Evolutionary conservation across 2,888 invertebrate species (phyloP).

Genomic region (Laothoe populi): DNA sequence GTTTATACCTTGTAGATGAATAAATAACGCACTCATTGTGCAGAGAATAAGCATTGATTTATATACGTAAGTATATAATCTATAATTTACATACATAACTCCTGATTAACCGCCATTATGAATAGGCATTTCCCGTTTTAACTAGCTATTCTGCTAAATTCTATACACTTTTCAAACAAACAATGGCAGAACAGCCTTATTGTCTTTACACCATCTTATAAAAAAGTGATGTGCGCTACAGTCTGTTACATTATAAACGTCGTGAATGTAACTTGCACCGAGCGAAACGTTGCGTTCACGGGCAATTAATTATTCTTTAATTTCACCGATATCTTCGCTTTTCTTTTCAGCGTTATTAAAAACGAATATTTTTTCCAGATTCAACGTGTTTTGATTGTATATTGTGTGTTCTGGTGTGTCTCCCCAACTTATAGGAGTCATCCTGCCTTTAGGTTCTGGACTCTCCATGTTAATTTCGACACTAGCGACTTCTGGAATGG

Average conservation of each 20-base stretch:
- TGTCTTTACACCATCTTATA: constrained; percentile 7
- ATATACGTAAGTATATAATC: not conserved
- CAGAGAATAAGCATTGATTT: not conserved
- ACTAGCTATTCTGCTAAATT: not conserved
- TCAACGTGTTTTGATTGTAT: constrained; percentile 78
- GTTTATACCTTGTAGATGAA: not conserved
- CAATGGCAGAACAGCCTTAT: constrained; percentile 20
- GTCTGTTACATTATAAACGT: not conserved
- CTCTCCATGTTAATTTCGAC: constrained; percentile 48
- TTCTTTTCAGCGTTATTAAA: constrained; percentile 44
- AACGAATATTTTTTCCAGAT: constrained; percentile 73
- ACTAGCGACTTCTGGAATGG: constrained; percentile 59
- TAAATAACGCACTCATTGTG: not conserved
- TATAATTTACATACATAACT: not conserved
- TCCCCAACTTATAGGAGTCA: constrained; percentile 74
- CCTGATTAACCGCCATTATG: not conserved
- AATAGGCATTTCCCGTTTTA: not conserved
- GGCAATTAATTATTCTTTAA: constrained; percentile 27
- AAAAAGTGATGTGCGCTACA: constrained; percentile 8
- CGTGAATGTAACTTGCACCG: not conserved
- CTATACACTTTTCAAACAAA: constrained; percentile 1
- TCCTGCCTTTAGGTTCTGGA: constrained; percentile 41
- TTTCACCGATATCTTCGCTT: constrained; percentile 29
- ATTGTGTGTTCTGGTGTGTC: constrained; percentile 72
- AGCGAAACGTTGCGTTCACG: constrained; percentile 25